Evolutionary conservation across 2,113 vertebrate genomes (phyloP), one percentile per base, ranked within the genome.

Genomic region (Elephas maximus): DNA sequence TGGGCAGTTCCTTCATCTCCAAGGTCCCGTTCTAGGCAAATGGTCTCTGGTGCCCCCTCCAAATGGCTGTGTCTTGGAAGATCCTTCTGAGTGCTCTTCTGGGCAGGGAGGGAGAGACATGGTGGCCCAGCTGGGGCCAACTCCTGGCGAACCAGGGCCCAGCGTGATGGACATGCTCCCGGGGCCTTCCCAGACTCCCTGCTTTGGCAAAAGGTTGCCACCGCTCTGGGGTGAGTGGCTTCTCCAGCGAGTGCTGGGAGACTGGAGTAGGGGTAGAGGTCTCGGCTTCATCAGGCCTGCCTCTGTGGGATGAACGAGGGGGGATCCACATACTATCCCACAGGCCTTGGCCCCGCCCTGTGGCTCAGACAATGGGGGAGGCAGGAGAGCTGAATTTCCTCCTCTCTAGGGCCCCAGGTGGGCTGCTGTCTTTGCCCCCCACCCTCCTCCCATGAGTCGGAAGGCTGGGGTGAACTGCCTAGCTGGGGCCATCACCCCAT

Each of bases 1-100:
- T 30, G 28, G 1, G 18, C 21, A 10, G 91, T 30, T 90, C 14
- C 0, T 37, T 87, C 14, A 83, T 74, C 23, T 69, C 20, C 48
- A 80, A 63, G 53, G 77, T 90, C 28, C 44, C 76, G 96, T 88
- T 90, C 45, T 37, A 69, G 76, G 63, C 44, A 45, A 73, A 83
- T 0, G 4, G 65, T 67, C 51, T 62, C 67, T 18, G 63, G 76
- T 83, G 57, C 41, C 24, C 63, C 24, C 78, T 45, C 6, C 26
- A 24, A 73, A 82, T 67, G 73, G 24, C 81, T 33, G 33, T 51
- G 67, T 37, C 8, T 10, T 78, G 51, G 77, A 65, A 53, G n/a
- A 67, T 26, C 48, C 41, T 23, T 48, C 48, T 1, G 76, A 60
- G 23, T n/a, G 5, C 23, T 74, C 12, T 62, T 85, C 57, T 48